phyloP scores from a whole-genome alignment of 2,888 invertebrate species.

The Eristalinus aeneus region DNA sequence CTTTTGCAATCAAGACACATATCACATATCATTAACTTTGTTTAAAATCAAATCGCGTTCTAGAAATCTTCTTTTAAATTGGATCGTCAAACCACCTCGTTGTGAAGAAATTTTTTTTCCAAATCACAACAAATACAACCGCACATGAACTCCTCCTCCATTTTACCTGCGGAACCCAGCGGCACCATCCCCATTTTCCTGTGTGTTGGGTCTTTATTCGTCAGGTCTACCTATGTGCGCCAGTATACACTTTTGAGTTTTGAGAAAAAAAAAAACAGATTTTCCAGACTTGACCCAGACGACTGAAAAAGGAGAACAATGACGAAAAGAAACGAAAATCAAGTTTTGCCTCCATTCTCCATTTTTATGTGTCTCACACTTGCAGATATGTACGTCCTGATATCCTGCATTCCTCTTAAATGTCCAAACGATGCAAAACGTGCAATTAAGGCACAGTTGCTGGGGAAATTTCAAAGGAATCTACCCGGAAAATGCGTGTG shows the following conservation, averaged over 20 bases:
- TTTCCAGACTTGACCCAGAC: slow-evolving; percentile 74
- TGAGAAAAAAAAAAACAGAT: slow-evolving; percentile 6
- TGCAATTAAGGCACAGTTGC: not conserved
- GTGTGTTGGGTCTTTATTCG: slow-evolving; percentile 13
- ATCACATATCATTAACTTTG: no score
- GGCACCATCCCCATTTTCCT: not conserved
- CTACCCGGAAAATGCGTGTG: slow-evolving; percentile 1
- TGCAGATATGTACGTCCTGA: not conserved
- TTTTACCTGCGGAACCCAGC: not conserved
- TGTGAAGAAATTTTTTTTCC: no score
- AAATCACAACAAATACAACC: no score
- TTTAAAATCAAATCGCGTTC: no score
- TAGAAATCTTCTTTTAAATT: no score
- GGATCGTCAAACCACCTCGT: no score
- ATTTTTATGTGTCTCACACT: not conserved
- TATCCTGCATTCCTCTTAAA: not conserved
- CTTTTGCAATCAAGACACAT: no score
- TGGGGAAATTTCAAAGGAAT: slow-evolving; percentile 12
- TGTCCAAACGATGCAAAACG: slow-evolving; percentile 18
- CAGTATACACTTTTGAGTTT: not conserved
- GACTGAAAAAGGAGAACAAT: slow-evolving; percentile 67
- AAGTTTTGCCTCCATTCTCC: no score
- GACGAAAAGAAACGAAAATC: not conserved
- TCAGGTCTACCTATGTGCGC: not conserved
- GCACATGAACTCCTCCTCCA: not conserved